Conservation (phyloP, 2,113 vertebrate genomes). For the chimpanzee (Pan troglodytes) region DNA sequence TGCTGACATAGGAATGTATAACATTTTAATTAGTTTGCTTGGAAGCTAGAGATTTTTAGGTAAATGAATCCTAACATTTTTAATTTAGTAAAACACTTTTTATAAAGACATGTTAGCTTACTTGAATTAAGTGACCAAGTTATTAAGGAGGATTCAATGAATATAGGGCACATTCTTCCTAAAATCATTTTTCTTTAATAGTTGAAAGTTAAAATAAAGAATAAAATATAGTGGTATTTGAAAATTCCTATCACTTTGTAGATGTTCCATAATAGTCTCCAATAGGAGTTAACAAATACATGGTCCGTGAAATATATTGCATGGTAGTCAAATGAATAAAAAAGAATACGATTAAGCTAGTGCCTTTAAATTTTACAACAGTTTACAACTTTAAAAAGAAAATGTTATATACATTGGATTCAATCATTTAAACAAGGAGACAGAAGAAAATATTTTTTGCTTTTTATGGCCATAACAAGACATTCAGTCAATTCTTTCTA, state of each 20-base stretch:
- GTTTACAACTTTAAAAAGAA: not conserved
- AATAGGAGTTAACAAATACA: not conserved
- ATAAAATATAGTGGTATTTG: not conserved
- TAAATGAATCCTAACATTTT: constrained; percentile 5
- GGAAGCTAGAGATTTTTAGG: not conserved
- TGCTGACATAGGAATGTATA: not conserved
- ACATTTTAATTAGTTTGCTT: constrained; percentile 3
- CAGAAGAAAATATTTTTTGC: not conserved
- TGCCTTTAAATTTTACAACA: not conserved
- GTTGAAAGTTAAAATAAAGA: constrained; percentile 46
- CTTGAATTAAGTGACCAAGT: constrained; percentile 16
- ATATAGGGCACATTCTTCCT: not conserved
- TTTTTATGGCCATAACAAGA: not conserved
- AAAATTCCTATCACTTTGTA: not conserved
- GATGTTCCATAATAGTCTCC: not conserved
- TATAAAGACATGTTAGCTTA: not conserved
- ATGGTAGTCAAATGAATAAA: not conserved
- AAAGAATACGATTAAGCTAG: not conserved
- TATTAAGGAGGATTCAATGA: not conserved
- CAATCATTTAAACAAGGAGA: not conserved
- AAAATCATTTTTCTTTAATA: not conserved
- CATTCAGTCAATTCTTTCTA: not conserved
- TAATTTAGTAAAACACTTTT: not conserved
- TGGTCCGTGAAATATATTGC: not conserved
- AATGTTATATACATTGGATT: not conserved